These are phyloP conservation scores for Xiphophorus maculatus DNA, from an alignment of 2,113 vertebrate genomes.

Conservation along the genomic window DNA sequence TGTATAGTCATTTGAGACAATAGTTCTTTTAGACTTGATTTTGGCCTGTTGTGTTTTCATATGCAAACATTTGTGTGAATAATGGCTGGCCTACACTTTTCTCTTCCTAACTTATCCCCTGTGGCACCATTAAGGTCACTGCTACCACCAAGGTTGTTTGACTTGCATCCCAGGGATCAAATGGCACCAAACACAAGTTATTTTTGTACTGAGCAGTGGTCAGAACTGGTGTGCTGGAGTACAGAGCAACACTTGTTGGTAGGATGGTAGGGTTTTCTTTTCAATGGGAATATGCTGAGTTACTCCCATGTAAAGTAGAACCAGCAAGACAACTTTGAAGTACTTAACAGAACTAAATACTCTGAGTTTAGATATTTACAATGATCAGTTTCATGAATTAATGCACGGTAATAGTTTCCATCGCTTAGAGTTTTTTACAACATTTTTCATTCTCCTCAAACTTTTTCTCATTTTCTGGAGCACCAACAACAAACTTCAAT, in stretches of 20 bases:
- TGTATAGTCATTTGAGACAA: neutral
- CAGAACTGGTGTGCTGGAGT: conserved; percentile 47
- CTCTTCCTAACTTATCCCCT: conserved; percentile 44
- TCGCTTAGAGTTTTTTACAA: no score
- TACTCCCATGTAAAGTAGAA: neutral
- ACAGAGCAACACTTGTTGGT: conserved; percentile 40
- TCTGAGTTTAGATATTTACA: neutral
- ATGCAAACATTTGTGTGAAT: conserved; percentile 12
- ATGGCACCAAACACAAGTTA: conserved; percentile 69
- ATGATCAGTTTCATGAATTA: neutral
- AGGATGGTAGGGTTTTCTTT: conserved; percentile 14
- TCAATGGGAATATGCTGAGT: conserved; percentile 11
- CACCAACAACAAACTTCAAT: no score
- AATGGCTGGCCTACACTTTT: conserved; percentile 37
- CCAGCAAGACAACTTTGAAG: neutral
- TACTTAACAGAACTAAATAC: neutral
- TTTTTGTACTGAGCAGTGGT: conserved; percentile 63
- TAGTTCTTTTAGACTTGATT: neutral
- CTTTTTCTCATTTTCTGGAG: no score
- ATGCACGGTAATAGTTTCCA: neutral
- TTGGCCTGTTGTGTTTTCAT: neutral
- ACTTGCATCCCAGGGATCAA: conserved; percentile 67
- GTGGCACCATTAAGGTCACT: conserved; percentile 50
- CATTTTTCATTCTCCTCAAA: neutral
- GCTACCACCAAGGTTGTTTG: conserved; percentile 65